A percentile compares a stretch with the other conserved stretches of the same genome.
phyloP scores from a whole-genome alignment of 2,113 vertebrate species.

The Phalacrocorax brasilianus region DNA sequence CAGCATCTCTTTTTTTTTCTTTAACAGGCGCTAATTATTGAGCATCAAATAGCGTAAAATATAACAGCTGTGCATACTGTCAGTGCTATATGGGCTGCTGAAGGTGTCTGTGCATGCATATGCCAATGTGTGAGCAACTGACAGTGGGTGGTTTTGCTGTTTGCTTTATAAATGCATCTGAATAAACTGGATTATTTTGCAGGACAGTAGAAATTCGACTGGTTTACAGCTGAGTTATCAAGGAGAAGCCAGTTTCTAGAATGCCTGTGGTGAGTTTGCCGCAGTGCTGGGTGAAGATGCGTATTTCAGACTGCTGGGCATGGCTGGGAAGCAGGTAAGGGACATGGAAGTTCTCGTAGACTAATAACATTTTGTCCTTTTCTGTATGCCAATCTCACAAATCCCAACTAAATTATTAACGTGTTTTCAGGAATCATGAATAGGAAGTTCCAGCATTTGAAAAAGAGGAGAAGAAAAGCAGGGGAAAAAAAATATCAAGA shows the following conservation, averaged over 20 bases:
- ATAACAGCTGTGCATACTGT: constrained; percentile 81
- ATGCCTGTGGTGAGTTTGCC: not conserved
- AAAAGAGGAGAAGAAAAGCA: not conserved
- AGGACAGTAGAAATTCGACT: constrained; percentile 36
- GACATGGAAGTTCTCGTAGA: not conserved
- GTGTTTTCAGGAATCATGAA: not conserved
- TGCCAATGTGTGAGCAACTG: constrained; percentile 74
- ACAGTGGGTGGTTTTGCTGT: constrained; percentile 79
- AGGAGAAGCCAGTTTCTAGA: not conserved
- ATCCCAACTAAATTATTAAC: not conserved
- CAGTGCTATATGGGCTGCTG: constrained; percentile 80
- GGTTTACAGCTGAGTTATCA: constrained; percentile 40
- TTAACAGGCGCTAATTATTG: constrained; percentile 85
- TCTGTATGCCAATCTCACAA: not conserved
- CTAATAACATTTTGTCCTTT: not conserved
- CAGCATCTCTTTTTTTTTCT: constrained; percentile 58
- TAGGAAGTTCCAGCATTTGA: not conserved
- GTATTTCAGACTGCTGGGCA: not conserved
- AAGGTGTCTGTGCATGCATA: constrained; percentile 69
- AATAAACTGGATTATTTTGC: constrained; percentile 44
- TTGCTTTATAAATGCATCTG: constrained; percentile 61
- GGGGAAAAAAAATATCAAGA: not conserved
- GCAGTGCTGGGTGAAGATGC: not conserved
- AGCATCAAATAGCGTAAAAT: constrained; percentile 87
- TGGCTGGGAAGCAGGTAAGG: not conserved